Evolutionary conservation across 2,113 vertebrate genomes (phyloP).

Genomic region (Rafetus swinhoei): DNA sequence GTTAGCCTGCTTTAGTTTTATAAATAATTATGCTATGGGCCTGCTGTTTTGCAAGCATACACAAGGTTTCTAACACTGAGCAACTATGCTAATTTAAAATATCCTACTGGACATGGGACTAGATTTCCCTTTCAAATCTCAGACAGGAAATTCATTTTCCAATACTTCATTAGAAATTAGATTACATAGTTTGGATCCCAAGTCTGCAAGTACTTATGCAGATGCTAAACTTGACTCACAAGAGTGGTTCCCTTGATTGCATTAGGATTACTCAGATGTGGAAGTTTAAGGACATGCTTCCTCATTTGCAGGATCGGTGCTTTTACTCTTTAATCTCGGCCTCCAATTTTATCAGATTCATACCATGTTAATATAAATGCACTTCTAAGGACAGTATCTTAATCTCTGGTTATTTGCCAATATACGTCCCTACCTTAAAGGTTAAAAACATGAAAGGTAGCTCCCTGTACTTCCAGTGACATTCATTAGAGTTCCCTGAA

Average conservation of each 20-base stretch:
- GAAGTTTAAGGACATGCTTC: not conserved
- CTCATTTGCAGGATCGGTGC: not conserved
- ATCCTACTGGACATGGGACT: not conserved
- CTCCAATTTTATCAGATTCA: not conserved
- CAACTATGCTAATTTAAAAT: not conserved
- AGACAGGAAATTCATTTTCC: not conserved
- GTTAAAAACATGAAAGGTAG: not conserved
- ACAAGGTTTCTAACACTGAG: not conserved
- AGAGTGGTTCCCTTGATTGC: not conserved
- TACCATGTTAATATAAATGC: not conserved
- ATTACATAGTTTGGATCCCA: not conserved
- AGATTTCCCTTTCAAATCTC: not conserved
- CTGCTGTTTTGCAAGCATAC: not conserved
- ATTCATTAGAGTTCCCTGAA: not conserved
- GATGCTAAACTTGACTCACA: not conserved
- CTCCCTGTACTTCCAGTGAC: not conserved
- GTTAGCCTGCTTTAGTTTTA: conserved; percentile 15
- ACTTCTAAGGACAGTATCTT: not conserved
- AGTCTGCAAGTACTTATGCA: not conserved
- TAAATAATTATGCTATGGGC: not conserved
- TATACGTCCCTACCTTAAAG: not conserved
- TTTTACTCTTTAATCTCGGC: not conserved
- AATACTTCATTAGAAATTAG: not conserved
- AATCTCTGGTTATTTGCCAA: conserved; percentile 9
- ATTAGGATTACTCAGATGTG: not conserved